Evolutionary conservation across 2,888 invertebrate species (phyloP), one percentile per base, ranked within the genome.

Genomic region (Phrixothrix hirtus): DNA sequence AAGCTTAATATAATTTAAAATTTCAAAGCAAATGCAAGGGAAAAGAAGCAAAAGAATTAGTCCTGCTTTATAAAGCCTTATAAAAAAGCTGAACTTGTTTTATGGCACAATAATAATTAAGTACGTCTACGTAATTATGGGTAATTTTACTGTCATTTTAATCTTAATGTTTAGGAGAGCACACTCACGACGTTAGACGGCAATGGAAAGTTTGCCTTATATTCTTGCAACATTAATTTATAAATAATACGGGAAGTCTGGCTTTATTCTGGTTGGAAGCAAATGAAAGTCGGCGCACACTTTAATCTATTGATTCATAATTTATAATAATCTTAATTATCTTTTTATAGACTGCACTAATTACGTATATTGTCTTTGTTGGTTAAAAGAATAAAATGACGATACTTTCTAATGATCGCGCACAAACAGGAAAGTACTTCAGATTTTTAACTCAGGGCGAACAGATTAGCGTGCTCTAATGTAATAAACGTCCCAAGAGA

Each of bases 91-190:
- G 25, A 48, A 27, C 41, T 36, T 34, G 48, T 41, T 48, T 48
- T 34, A 41, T 41, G 29, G 39, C 41, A 48, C 39, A 39, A 48
- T 48, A 41, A 48, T 48, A 48, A 48, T 47, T 48, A 41, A 48
- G 35, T 35, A 29, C 32, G 34, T 17, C 48, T 48, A 41, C 41
- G 35, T 41, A 48, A 48, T 48, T 48, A 48, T 39, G 48, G 41
- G 35, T 29, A 48, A 48, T 48, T 48, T 48, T 48, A 41, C 48
- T 48, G 41, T 41, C 48, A 48, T 48, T 48, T 48, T 41, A 48
- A 48, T 47, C 39, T 47, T 35, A 47, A 32, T 13, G 34, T 38
- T 15, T 41, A 34, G 35, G 34, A 32, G 27, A 48, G 41, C 10
- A 35, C 41, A 17, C 37, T 48, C 48, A 41, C 48, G 48, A 39